Evolutionary conservation across 2,888 invertebrate species (phyloP).

Genomic region (Seira ritae): DNA sequence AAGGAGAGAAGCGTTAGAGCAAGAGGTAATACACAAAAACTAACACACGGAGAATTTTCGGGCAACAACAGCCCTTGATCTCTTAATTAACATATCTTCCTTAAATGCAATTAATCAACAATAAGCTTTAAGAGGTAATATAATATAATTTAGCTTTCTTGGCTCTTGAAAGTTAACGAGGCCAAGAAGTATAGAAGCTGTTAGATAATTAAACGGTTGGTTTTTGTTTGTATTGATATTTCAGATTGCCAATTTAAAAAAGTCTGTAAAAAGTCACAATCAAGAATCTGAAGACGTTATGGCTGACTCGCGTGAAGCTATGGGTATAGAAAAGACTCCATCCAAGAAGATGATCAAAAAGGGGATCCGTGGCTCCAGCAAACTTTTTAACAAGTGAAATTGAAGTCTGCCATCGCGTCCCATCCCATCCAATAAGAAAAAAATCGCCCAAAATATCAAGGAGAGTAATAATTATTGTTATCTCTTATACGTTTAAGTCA

Average conservation of each 20-base stretch:
- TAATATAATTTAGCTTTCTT: too few relatives aligned
- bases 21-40: constrained; percentile 81
- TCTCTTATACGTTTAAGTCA: too few relatives aligned
- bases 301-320: constrained; percentile 83
- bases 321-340: constrained; percentile 76
- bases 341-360: constrained; percentile 79
- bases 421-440: constrained; percentile 3
- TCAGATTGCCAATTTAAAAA: constrained; percentile 91
- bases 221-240: neutral
- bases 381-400: constrained; percentile 67
- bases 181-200: too few relatives aligned
- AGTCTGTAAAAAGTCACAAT: constrained; percentile 87
- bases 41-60: too few relatives aligned
- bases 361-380: constrained; percentile 65
- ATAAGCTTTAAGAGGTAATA: too few relatives aligned
- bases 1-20: constrained; percentile 89
- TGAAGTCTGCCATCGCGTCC: neutral
- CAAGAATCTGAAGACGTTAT: constrained; percentile 86
- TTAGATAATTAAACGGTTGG: too few relatives aligned
- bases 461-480: too few relatives aligned
- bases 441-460: too few relatives aligned
- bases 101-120: too few relatives aligned
- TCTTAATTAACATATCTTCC: too few relatives aligned
- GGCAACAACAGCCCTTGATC: too few relatives aligned
- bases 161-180: too few relatives aligned